Base-by-base conservation (phyloP, 2,888 invertebrate species). In the Synanthedon andrenaeformis region DNA sequence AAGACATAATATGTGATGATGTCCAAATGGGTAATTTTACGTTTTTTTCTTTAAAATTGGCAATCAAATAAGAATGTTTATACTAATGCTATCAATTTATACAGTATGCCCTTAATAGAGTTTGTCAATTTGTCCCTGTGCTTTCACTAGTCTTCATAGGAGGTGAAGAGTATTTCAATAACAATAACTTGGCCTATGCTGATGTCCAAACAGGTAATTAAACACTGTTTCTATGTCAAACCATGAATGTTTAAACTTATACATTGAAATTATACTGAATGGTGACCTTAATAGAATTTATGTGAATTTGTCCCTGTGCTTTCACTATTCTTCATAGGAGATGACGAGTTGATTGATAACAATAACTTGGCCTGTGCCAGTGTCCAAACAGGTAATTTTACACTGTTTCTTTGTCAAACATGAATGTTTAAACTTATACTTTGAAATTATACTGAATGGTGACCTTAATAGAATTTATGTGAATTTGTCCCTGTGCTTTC, bases 71-170 rank as follows among this genome's bases (percentile, higher is more conserved):
- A 10, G 35, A 35, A 35, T 35, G 6, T 35, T 35, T 8, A 8
- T 8, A 35, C 8, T 35, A 8, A 35, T 35, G 35, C 10, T 35
- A 8, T 35, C 8, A 35, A 35, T 10, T 35, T 10, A 35, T 35
- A 35, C 35, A 10, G 35, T 35, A 35, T 35, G 8, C 8, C 35
- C 35, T 35, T 35, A 35, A 35, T 35, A 3, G 10, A 1, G 11
- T 1, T 17, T 72, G 93, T 76, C 92, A 92, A 76, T 85, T 93
- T 62, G 93, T 92, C 12, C 92, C 92, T 0, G 90, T 93, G 5
- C 96, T 97, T 1, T 95, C 95, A 0, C 78, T 95, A 53, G 97
- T 94, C 83, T 96, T 96, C 70, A 96, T 97, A 72, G 95, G 94
- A 0, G 88, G 91, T 54, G 91, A 92, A 68, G 97, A 97, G 23